Conservation (phyloP, 1,140 invertebrate genomes). For the Lordiphosa stackelbergi region DNA sequence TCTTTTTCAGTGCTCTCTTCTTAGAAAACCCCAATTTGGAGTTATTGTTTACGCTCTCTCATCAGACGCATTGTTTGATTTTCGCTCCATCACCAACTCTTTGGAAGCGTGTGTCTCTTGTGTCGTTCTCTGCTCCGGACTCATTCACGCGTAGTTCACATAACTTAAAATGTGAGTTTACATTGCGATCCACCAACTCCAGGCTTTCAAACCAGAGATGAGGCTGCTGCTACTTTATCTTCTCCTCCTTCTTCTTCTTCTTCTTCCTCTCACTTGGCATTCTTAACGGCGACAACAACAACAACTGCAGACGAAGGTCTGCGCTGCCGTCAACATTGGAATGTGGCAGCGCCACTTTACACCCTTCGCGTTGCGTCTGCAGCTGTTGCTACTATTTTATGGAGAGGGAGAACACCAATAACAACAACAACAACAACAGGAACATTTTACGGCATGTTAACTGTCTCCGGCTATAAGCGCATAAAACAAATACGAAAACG, state of each 20-base stretch:
- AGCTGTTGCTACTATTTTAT: slow-evolving; percentile 59
- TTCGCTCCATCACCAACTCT: not conserved
- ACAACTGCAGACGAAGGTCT: slow-evolving; percentile 32
- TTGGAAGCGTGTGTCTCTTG: not conserved
- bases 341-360: slow-evolving; percentile 55
- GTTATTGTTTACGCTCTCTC: no score
- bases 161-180: slow-evolving; percentile 66
- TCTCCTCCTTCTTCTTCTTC: slow-evolving; percentile 21
- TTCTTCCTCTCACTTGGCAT: slow-evolving; percentile 44
- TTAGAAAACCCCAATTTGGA: no score
- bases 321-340: slow-evolving; percentile 28
- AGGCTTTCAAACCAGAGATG: slow-evolving; percentile 16
- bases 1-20: no score
- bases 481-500: slow-evolving; percentile 21
- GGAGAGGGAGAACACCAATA: not conserved
- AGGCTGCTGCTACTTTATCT: slow-evolving; percentile 18
- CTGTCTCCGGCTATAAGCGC: slow-evolving; percentile 45
- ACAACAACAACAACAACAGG: slow-evolving; percentile 21
- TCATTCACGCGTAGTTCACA: slow-evolving; percentile 66
- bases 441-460: slow-evolving; percentile 58
- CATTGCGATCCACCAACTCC: slow-evolving; percentile 47
- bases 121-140: slow-evolving; percentile 15
- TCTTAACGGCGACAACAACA: slow-evolving; percentile 50
- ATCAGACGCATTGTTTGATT: no score
- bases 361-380: slow-evolving; percentile 38